These are phyloP conservation scores for Pao palembangensis DNA, from an alignment of 2,113 vertebrate genomes.

Conservation along the genomic window DNA sequence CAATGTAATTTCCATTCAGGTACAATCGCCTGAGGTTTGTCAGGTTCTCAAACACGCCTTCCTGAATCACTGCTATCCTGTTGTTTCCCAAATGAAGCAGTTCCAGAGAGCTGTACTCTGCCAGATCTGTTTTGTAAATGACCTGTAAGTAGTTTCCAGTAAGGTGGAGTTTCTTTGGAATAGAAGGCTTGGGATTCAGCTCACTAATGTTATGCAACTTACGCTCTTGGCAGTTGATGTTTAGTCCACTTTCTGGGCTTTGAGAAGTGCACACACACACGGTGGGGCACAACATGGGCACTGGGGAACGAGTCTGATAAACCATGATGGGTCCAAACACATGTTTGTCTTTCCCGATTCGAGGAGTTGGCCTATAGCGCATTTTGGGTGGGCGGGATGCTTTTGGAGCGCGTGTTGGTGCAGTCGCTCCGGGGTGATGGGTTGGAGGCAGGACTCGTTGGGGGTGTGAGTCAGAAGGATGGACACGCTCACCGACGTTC, in stretches of 20 bases:
- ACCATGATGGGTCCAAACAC: constrained; percentile 98
- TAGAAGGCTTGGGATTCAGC: constrained; percentile 88
- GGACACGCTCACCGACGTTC: constrained; percentile 80
- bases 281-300: constrained; percentile 87
- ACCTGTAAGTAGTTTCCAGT: constrained; percentile 95
- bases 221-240: constrained; percentile 95
- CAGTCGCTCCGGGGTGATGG: constrained; percentile 76
- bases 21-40: constrained; percentile 93
- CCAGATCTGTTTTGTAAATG: constrained; percentile 85
- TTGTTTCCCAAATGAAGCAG: constrained; percentile 96
- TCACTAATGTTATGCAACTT: constrained; percentile 92
- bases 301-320: constrained; percentile 93
- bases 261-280: constrained; percentile 92
- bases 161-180: constrained; percentile 96
- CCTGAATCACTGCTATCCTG: constrained; percentile 90
- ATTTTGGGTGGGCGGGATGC: constrained; percentile 91
- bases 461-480: constrained; percentile 81
- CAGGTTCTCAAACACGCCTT: constrained; percentile 92
- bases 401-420: constrained; percentile 86
- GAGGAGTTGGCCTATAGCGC: constrained; percentile 89
- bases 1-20: constrained; percentile 97
- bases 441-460: constrained; percentile 79
- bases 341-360: constrained; percentile 89
- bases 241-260: constrained; percentile 91
- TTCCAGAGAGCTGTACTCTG: constrained; percentile 89